These are phyloP conservation scores for Caenorhabditis uteleia DNA, from an alignment of 2,888 invertebrate species.

Conservation along the genomic window DNA sequence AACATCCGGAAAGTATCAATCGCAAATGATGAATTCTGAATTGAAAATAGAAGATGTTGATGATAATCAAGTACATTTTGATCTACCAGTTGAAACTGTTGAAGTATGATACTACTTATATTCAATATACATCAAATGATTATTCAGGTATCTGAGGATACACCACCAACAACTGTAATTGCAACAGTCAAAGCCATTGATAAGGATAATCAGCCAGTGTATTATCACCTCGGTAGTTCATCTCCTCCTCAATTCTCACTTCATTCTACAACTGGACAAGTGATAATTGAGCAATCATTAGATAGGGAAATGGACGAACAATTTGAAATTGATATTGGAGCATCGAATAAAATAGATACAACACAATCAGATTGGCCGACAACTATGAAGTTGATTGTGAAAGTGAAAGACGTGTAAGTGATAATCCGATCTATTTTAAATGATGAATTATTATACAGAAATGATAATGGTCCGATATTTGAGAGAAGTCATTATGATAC, in stretches of 20 bases:
- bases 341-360: slow-evolving; percentile 9
- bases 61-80: slow-evolving; percentile 23
- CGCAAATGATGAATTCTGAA: slow-evolving; percentile 9
- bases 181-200: slow-evolving; percentile 24
- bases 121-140: too few species aligned
- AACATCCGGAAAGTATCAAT: slow-evolving; percentile 20
- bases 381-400: slow-evolving; percentile 3
- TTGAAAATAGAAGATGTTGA: slow-evolving; percentile 24
- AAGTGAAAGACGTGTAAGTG: slow-evolving; percentile 22
- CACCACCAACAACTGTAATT: slow-evolving; percentile 8
- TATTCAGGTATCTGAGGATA: slow-evolving; percentile 9
- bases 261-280: slow-evolving; percentile 20
- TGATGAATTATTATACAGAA: slow-evolving; percentile 3
- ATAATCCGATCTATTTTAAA: not conserved
- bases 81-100: slow-evolving; percentile 6
- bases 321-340: slow-evolving; percentile 23
- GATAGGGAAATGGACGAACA: slow-evolving; percentile 15
- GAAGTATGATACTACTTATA: too few species aligned
- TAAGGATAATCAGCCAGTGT: slow-evolving; percentile 19
- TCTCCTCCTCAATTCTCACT: slow-evolving; percentile 33
- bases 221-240: slow-evolving; percentile 18
- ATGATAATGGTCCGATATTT: slow-evolving; percentile 30
- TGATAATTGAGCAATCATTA: slow-evolving; percentile 25
- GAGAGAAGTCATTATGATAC: slow-evolving; percentile 9
- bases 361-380: slow-evolving; percentile 1